Evolutionary conservation across 2,888 invertebrate genomes (phyloP).

Genomic region (Melanargia galathea): DNA sequence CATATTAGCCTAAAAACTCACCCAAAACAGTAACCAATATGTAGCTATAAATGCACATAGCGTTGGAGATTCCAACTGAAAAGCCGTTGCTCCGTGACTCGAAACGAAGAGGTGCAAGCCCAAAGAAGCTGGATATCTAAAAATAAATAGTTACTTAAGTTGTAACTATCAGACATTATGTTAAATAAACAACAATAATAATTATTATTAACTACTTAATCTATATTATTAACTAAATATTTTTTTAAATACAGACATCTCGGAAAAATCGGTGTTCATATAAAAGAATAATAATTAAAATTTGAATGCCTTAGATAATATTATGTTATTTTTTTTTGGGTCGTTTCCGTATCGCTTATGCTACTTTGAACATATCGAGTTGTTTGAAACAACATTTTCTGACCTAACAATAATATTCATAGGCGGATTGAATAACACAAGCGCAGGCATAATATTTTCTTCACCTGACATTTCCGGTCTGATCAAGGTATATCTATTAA

Average conservation of each 20-base stretch:
- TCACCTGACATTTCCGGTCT: background rate
- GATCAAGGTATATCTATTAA: background rate
- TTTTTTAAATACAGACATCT: too few relatives aligned
- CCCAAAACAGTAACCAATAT: constrained; percentile 68
- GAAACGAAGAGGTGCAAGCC: constrained; percentile 71
- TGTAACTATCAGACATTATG: too few relatives aligned
- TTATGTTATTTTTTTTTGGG: background rate
- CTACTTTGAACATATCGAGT: background rate
- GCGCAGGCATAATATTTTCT: constrained; percentile 13
- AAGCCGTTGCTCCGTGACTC: constrained; percentile 62
- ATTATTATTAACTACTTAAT: too few relatives aligned
- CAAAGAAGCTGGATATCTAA: constrained; percentile 74
- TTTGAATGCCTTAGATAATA: background rate
- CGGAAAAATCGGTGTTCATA: background rate
- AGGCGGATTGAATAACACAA: background rate
- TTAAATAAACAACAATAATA: too few relatives aligned
- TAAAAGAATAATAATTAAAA: background rate
- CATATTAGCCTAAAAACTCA: too few relatives aligned
- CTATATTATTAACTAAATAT: too few relatives aligned
- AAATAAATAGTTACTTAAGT: background rate
- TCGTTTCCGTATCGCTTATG: background rate
- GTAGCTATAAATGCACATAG: constrained; percentile 74
- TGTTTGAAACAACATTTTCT: constrained; percentile 1
- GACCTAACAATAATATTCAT: background rate
- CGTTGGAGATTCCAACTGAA: constrained; percentile 63